These are phyloP conservation scores for Dendrolimus punctatus DNA, from an alignment of 1,140 invertebrate genomes.

Conservation along the genomic window DNA sequence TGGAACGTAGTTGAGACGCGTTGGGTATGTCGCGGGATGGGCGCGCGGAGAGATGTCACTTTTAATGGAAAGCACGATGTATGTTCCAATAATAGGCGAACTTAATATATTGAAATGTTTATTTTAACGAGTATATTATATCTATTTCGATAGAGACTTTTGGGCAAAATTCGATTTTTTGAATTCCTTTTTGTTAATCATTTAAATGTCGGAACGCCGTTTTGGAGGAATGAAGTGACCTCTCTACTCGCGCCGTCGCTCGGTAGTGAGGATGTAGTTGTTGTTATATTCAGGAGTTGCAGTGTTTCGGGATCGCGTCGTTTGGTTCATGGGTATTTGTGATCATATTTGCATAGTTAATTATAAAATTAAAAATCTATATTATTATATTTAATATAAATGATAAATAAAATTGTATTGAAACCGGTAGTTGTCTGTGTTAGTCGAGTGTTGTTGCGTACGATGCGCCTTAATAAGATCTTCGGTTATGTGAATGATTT, in stretches of 20 bases:
- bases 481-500: slow-evolving; percentile 3
- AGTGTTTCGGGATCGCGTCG: slow-evolving; percentile 47
- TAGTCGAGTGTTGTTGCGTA: slow-evolving; percentile 16
- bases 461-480: background rate
- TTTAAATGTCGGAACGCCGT: too few species aligned
- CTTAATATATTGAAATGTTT: too few species aligned
- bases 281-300: slow-evolving; percentile 46
- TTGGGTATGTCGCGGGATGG: slow-evolving; percentile 15
- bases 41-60: slow-evolving; percentile 6
- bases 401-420: slow-evolving; percentile 30
- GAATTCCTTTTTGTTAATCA: too few species aligned
- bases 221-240: too few species aligned
- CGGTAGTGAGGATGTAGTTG: slow-evolving; percentile 44
- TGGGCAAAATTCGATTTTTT: too few species aligned
- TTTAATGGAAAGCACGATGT: too few species aligned
- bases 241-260: slow-evolving; percentile 4
- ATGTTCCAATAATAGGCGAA: too few species aligned
- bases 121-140: too few species aligned
- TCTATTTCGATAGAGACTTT: too few species aligned
- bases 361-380: slow-evolving; percentile 41
- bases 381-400: slow-evolving; percentile 36
- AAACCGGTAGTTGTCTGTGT: slow-evolving; percentile 31
- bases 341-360: slow-evolving; percentile 62
- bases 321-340: slow-evolving; percentile 59
- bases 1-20: slow-evolving; percentile 47